phyloP scores from a whole-genome alignment of 2,113 vertebrate genomes.

The Corydoras sp. region DNA sequence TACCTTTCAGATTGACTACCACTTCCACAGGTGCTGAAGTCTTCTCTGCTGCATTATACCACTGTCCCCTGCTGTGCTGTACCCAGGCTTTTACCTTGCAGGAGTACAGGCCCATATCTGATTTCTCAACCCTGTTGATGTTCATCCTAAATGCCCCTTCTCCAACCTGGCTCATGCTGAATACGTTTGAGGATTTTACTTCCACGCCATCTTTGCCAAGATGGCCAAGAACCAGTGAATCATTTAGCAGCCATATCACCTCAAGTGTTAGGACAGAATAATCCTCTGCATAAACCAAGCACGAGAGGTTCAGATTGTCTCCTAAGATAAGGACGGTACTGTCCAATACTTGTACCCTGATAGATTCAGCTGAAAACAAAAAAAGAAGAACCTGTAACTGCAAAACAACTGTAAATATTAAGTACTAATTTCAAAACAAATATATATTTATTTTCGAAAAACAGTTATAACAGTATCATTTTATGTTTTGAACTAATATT shows the following conservation, averaged over 20 bases:
- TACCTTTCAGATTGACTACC: slow-evolving; percentile 57
- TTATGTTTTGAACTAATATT: no score
- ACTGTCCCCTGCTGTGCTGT: slow-evolving; percentile 49
- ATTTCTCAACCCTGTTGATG: slow-evolving; percentile 46
- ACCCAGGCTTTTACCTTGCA: slow-evolving; percentile 58
- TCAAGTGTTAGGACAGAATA: slow-evolving; percentile 56
- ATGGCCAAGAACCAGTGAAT: slow-evolving; percentile 48
- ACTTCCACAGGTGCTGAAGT: slow-evolving; percentile 56
- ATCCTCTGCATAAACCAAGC: slow-evolving; percentile 54
- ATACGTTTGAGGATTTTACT: slow-evolving; percentile 43
- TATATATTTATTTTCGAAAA: no score
- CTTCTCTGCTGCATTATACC: slow-evolving; percentile 64
- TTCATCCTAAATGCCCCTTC: slow-evolving; percentile 52
- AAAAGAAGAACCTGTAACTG: neutral
- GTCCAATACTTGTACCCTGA: slow-evolving; percentile 52
- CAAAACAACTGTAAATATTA: no score
- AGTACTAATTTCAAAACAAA: no score
- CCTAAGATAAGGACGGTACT: slow-evolving; percentile 46
- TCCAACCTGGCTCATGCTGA: slow-evolving; percentile 49
- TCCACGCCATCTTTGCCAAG: slow-evolving; percentile 60
- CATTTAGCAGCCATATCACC: slow-evolving; percentile 60
- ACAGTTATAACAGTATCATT: no score
- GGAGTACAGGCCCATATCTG: slow-evolving; percentile 56
- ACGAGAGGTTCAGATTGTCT: slow-evolving; percentile 58
- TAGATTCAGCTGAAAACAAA: slow-evolving; percentile 55